Evolutionary conservation across 2,888 invertebrate species (phyloP), one percentile per base, ranked within the genome.

Genomic region (Eueremaeus valkanovi): DNA sequence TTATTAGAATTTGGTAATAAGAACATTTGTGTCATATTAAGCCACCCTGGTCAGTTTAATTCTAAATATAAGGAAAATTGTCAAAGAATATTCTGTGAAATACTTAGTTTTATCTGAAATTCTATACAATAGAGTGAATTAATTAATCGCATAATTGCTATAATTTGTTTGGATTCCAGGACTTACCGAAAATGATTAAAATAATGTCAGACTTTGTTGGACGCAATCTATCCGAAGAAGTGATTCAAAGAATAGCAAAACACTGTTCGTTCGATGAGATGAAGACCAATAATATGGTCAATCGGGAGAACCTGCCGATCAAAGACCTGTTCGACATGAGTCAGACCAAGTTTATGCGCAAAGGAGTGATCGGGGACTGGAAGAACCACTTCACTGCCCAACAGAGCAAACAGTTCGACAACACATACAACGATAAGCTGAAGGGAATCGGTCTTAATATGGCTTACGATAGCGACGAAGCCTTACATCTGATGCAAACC

Each of bases 131-230:
- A n/a, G n/a, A n/a, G n/a, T n/a, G n/a, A n/a, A n/a, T n/a, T n/a
- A n/a, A n/a, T n/a, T n/a, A n/a, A n/a, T n/a, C n/a, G n/a, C n/a
- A n/a, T n/a, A 45, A 45, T 45, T 16, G 5, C 5, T 8, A 16
- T 45, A 8, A 45, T 45, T 45, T 13, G 18, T 16, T 11, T 45
- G 1, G 13, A 16, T 8, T 3, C 18, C 13, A 84, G 83, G 86
- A 88, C 82, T 83, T 88, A 13, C 82, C 84, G 1, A 83, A 83
- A 68, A 85, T 87, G 80, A 86, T 89, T 18, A 82, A 80, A 16
- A 82, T 82, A 9, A 83, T 88, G 18, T 85, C 86, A 75, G 79
- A 83, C 21, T 89, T 89, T 81, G 81, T 88, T 6, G 84, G 85
- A 58, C 76, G 79, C n/a, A 78, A 81, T 61, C 85, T 85, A 74